These are phyloP conservation scores for Oxyteleia sp. DNA, from an alignment of 2,888 invertebrate genomes.

Conservation along the genomic window DNA sequence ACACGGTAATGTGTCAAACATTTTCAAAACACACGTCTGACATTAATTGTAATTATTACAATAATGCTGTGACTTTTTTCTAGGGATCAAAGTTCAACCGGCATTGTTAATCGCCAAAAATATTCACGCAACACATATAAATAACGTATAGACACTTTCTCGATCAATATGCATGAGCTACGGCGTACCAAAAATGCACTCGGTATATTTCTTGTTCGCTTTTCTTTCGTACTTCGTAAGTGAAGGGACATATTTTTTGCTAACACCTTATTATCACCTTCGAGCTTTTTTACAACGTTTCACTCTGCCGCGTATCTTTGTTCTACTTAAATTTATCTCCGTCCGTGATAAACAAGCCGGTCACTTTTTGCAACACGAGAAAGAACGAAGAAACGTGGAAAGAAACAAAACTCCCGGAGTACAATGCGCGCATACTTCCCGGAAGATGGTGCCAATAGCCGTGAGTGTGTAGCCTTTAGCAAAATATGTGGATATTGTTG, in stretches of 20 bases:
- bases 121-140: not conserved
- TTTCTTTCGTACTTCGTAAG: constrained; percentile 1
- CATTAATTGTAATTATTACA: not conserved
- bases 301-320: constrained; percentile 38
- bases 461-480: constrained; percentile 74
- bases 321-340: constrained; percentile 58
- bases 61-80: not conserved
- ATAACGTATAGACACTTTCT: constrained; percentile 26
- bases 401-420: constrained; percentile 38
- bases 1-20: too few relatives aligned
- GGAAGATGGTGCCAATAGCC: constrained; percentile 57
- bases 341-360: constrained; percentile 42
- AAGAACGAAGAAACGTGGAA: constrained; percentile 37
- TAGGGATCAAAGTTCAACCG: not conserved
- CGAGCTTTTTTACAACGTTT: constrained; percentile 38
- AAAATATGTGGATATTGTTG: constrained; percentile 80
- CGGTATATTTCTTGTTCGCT: constrained; percentile 5
- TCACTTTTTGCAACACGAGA: constrained; percentile 43
- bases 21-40: too few relatives aligned
- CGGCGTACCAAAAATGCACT: constrained; percentile 5
- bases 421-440: constrained; percentile 43
- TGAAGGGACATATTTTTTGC: constrained; percentile 40
- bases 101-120: not conserved
- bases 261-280: constrained; percentile 43
- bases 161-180: constrained; percentile 21